Evolutionary conservation across 2,888 invertebrate genomes (phyloP), one percentile per base, ranked within the genome.

Genomic region (Parnassius apollo): DNA sequence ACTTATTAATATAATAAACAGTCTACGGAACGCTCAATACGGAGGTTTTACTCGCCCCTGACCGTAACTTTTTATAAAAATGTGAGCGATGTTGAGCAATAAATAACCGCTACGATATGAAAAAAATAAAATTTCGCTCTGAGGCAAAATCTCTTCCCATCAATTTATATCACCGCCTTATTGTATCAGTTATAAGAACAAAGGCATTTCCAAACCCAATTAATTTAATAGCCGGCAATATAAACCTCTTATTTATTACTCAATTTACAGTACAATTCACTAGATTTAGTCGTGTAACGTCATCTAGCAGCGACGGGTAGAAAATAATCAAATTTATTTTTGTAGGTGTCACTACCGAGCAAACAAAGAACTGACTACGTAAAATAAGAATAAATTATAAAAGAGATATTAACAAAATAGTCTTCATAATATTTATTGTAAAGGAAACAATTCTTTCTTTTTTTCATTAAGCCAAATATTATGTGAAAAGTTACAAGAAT

Each of bases 201-300:
- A 62, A 57, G 46, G 49, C 35, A 44, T 44, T 22, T 51, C 44
- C 22, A 53, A 62, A 53, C 13, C 52, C 46, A 62, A 53, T 57
- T 57, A 62, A 62, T 62, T 4, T 55, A 13, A 44, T 55, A 57
- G 57, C 57, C 42, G 13, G 25, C 13, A 12, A 22, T 52, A 46
- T 52, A 22, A 52, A 42, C 53, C 42, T 4, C n/a, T 55, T 51
- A n/a, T 57, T 53, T 49, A 49, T 62, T 49, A 46, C 49, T 42
- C 42, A 50, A 42, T 35, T 35, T 7, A 35, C 44, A 35, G 35
- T 1, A 7, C 4, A 35, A 7, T 4, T 35, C 7, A 35, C 4
- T 0, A 35, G 7, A 7, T 35, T 35, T 35, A 35, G 35, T 35
- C 35, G 35, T 1, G 4, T 35, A 35, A 1, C 35, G 4, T n/a